Base-by-base conservation (phyloP, 2,113 vertebrate genomes). In the Ifrita kowaldi region DNA sequence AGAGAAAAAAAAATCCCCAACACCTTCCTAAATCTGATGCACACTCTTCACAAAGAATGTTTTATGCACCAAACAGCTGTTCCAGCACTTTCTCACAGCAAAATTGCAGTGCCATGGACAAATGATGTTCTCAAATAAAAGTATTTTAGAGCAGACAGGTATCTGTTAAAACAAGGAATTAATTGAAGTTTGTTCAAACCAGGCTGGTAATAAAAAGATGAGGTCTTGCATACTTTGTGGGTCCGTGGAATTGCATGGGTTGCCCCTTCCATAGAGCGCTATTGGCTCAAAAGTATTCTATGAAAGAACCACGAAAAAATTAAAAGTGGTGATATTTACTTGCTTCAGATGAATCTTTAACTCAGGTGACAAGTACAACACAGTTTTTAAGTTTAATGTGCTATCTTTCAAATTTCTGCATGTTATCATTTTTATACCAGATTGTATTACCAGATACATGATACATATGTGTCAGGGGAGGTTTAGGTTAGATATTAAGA, bases 221-320 rank as follows among this genome's bases (percentile, higher is more conserved):
- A 39, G 1, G 12, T 53, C 28, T 49, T 79, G 13, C 22, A 16
- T n/a, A 18, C 3, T 64, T 60, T 50, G 12, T 47, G 41, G 18
- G 37, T 56, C 16, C 23, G 68, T 41, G 8, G 28, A 63, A 20
- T 71, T 71, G 4, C 15, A 57, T 23, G 11, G 11, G 6, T 83
- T 44, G 24, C 3, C 3, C 10, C 4, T 57, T 83, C 55, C 33
- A 23, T 28, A 9, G 5, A 65, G 4, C 0, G 0, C 15, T 74
- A 28, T 16, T 73, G 55, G 3, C 28, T 26, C 14, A 47, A 77
- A 87, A 63, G 4, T 56, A 57, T 16, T 23, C 12, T 49, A 10
- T 20, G 13, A 74, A 90, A 53, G 32, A 79, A 75, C 0, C 4
- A 35, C 10, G 62, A 57, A 57, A 86, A 83, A 35, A 49, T 1